phyloP scores from a whole-genome alignment of 1,140 invertebrate genomes.

The Drosophila subpulchrella region DNA sequence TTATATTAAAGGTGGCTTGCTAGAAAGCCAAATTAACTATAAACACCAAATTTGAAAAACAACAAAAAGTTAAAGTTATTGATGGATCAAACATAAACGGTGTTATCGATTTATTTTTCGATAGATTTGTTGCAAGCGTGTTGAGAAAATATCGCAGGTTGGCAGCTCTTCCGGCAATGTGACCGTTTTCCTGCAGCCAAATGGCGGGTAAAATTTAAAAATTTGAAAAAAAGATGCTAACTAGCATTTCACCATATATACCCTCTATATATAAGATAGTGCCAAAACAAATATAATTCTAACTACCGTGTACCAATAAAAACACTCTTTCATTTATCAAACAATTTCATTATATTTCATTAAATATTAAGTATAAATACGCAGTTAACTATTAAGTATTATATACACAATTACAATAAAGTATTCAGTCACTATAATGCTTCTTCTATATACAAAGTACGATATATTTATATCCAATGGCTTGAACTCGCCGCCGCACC shows the following conservation, averaged over 20 bases:
- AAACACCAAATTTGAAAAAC: neutral
- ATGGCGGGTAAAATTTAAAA: neutral
- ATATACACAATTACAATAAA: constrained; percentile 82
- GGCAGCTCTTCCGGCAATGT: neutral
- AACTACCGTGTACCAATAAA: neutral
- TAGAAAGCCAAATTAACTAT: neutral
- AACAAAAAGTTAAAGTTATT: too few species aligned
- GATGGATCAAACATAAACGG: neutral
- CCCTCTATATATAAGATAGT: too few species aligned
- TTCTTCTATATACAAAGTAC: constrained; percentile 73
- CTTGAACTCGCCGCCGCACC: constrained; percentile 52
- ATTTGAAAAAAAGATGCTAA: neutral
- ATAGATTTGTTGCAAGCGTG: neutral
- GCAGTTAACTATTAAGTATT: constrained; percentile 78
- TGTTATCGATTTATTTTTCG: neutral
- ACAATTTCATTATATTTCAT: constrained; percentile 79
- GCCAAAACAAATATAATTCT: too few species aligned
- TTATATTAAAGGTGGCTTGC: neutral
- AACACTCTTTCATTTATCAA: constrained; percentile 50
- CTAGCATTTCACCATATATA: neutral
- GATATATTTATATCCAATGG: constrained; percentile 52
- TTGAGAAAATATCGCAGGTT: neutral
- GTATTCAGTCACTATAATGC: constrained; percentile 83
- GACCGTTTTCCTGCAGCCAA: neutral
- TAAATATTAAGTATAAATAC: constrained; percentile 81